Base-by-base conservation (phyloP, 2,797 vertebrate genomes). In the Pipistrellus pygmaeus region DNA sequence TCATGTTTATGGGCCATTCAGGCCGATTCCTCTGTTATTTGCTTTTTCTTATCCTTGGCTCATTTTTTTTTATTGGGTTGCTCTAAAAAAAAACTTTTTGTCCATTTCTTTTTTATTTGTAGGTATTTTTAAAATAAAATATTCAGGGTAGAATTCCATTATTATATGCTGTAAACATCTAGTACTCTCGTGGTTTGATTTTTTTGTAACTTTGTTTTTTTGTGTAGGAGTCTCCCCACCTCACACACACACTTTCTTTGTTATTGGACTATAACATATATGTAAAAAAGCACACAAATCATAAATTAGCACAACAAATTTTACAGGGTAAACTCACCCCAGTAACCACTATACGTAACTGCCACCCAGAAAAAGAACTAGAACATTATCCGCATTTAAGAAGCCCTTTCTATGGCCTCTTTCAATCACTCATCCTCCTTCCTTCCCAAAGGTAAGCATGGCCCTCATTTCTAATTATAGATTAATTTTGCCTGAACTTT, bases 61-160 rank as follows among this genome's bases (percentile, higher is more conserved):
- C 32, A 53, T 75, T 76, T 93, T 76, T 93, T 78, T 46, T 18
- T 84, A 38, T 18, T 78, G 44, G 12, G 7, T 60, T 73, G 4
- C 14, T 68, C 66, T 44, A 32, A 41, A 77, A 76, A 76, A 76
- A 66, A 66, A n/a, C 4, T 27, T 41, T 68, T 38, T 38, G 11
- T n/a, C 35, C 8, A 44, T 62, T 91, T 68, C 66, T 72, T 73
- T 88, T 57, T 85, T 38, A 60, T 48, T 72, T 85, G 13, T n/a
- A 46, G 72, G 51, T 64, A 83, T 53, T 81, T 76, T 44, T 27
- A n/a, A 78, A 95, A 75, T 17, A 84, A 90, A 62, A 95, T 15
- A 83, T 3, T 83, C 76, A 80, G 55, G 7, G 87, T 75, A 87
- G 15, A 95, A 93, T 78, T 86, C 5, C 48, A 91, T 82, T 89